Base-by-base conservation (phyloP, 2,888 invertebrate genomes). In the Argyresthia albistria region DNA sequence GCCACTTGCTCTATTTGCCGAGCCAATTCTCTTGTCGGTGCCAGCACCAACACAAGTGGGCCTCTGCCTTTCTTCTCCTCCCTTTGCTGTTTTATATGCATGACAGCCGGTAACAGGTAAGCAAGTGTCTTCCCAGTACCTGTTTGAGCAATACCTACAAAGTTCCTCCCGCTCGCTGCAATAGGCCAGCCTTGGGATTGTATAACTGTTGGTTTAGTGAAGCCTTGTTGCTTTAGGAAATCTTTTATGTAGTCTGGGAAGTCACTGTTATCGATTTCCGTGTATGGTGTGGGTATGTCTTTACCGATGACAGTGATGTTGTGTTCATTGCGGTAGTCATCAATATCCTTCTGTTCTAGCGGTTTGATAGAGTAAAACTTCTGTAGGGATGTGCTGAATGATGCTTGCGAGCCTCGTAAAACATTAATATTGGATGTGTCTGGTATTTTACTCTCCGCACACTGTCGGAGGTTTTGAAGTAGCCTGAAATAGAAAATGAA, bases 171-270 rank as follows among this genome's bases (percentile, higher is more conserved):
- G 63, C 91, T 91, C 70, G 95, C 86, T 46, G 93, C 93, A 60
- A 95, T 92, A 6, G 96, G 95, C 95, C 95, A 95, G 11, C 93
- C 92, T 70, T 94, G 93, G 4, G 94, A 91, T 73, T 96, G 96
- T 64, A 96, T 95, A 2, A 94, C 89, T 1, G 96, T 95, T 0
- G 96, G 96, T 58, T 91, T 90, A 0, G 80, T 75, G 65, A 92
- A 93, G 10, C 92, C 92, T 70, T 91, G 92, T 37, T 84, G 78
- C 56, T 82, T 87, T 45, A 91, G 81, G 60, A 89, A 91, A 7
- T 86, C 79, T 84, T 92, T 91, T 43, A 93, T 90, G 59, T 91
- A 91, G 60, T 92, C 91, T 7, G 94, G 94, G 67, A 95, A 93
- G 57, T 90, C 90, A 59, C 92, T 92, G 62, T 93, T 93, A 53